These are phyloP conservation scores for Delphinapterus leucas DNA, from an alignment of 2,113 vertebrate genomes.

Conservation along the genomic window DNA sequence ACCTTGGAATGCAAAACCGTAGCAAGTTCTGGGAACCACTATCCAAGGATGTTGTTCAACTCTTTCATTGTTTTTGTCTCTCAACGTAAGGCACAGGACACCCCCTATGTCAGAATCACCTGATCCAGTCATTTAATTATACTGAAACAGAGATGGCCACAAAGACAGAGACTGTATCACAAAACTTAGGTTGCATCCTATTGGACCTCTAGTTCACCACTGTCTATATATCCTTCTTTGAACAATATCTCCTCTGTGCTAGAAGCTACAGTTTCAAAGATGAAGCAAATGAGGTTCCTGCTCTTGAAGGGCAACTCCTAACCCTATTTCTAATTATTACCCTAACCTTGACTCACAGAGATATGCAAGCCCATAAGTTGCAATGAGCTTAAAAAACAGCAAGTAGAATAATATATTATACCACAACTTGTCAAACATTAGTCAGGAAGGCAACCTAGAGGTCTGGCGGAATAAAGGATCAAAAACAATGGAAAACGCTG, in stretches of 20 bases:
- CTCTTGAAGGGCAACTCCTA: background rate
- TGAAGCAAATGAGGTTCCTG: background rate
- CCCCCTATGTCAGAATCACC: background rate
- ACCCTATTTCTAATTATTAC: background rate
- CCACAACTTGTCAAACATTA: background rate
- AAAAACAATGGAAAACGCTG: background rate
- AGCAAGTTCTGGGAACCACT: slow-evolving; percentile 16
- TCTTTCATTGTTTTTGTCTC: background rate
- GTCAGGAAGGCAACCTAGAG: background rate
- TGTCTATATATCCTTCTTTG: background rate
- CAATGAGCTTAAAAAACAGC: background rate
- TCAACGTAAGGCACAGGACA: background rate
- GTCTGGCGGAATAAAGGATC: background rate
- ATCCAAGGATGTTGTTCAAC: background rate
- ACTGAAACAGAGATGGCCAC: background rate
- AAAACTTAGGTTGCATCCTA: background rate
- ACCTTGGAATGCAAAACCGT: slow-evolving; percentile 44
- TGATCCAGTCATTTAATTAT: background rate
- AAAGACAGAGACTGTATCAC: background rate
- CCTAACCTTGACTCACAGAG: background rate
- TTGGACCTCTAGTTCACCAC: background rate
- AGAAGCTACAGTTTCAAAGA: background rate
- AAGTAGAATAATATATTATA: background rate
- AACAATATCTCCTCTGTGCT: background rate
- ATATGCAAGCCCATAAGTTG: background rate